These are phyloP conservation scores for Turritopsis dohrnii DNA, from an alignment of 30 jellyfish, hydroid and myxozoan species.

Conservation along the genomic window DNA sequence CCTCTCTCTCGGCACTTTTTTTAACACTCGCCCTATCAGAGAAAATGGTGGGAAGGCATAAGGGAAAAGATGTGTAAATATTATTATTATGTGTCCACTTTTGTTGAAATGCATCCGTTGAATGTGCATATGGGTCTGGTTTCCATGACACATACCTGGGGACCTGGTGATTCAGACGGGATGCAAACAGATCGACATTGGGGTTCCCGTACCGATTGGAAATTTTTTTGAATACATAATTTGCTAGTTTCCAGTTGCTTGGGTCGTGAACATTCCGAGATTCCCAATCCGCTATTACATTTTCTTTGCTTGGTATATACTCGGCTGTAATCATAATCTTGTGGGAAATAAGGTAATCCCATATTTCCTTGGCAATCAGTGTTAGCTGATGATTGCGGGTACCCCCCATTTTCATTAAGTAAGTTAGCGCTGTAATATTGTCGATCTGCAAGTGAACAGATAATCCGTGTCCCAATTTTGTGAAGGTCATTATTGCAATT, in stretches of 20 bases:
- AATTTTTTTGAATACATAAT: constrained; percentile 10
- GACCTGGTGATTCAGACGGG: no score
- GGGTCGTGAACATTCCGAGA: constrained; percentile 24
- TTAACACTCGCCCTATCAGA: constrained; percentile 13
- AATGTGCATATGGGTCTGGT: no score
- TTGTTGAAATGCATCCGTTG: no score
- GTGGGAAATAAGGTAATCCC: constrained; percentile 17
- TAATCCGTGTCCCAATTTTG: constrained; percentile 3
- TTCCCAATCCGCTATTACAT: constrained; percentile 36
- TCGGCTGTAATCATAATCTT: no score
- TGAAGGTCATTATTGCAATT: constrained; percentile 20
- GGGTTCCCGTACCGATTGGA: constrained; percentile 20
- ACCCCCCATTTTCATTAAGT: constrained; percentile 35
- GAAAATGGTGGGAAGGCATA: constrained; percentile 41
- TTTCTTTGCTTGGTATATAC: constrained; percentile 19
- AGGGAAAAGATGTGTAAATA: constrained; percentile 24
- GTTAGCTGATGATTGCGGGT: neutral
- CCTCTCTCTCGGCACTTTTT: neutral
- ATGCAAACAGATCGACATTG: no score
- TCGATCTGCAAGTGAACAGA: constrained; percentile 35
- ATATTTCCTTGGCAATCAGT: constrained; percentile 12
- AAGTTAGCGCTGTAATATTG: constrained; percentile 40
- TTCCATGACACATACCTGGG: no score
- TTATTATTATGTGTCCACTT: no score
- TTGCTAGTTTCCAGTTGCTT: constrained; percentile 32